Evolutionary conservation across 2,888 invertebrate species (phyloP), one percentile per base, ranked within the genome.

Genomic region (Scotopteryx bipunctaria): DNA sequence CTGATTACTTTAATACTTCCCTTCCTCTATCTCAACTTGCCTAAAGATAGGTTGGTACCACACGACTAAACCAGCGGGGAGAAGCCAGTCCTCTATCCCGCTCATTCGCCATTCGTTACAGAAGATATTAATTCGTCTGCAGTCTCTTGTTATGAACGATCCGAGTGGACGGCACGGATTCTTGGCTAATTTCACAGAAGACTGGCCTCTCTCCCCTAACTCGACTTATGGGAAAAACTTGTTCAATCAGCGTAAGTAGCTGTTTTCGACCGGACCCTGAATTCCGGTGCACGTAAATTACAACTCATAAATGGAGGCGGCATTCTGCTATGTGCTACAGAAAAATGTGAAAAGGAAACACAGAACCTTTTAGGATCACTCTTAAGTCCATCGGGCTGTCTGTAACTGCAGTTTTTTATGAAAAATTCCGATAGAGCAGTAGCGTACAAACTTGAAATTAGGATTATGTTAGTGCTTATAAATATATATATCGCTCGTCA

Each of bases 201-300:
- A 81, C 66, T 71, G 80, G 71, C 75, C 63, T 59, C 54, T 66
- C 65, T 66, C 65, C 67, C 69, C 76, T 66, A 57, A 53, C 59
- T 59, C 75, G 69, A 79, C 78, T 82, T 83, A 83, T 80, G 76
- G 80, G 79, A 81, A 81, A 82, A 87, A 88, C 84, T 87, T 86
- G 82, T 83, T 79, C 86, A 86, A 86, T 88, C 85, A 83, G 79
- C 73, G 77, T 84, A 83, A 86, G 83, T 83, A 81, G 79, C 76
- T 76, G 75, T 81, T 78, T 76, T 67, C 73, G 71, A 71, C 77
- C 69, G 76, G 75, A 73, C 72, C 61, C 71, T 61, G 63, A 59
- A 56, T 62, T 55, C 38, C 29, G 17, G 33, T 53, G 48, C 44
- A 40, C 3, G 25, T 42, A 51, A 57, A 55, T 52, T 41, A 52